Base-by-base conservation (phyloP, 2,888 invertebrate species). In the Argynnis bischoffii region DNA sequence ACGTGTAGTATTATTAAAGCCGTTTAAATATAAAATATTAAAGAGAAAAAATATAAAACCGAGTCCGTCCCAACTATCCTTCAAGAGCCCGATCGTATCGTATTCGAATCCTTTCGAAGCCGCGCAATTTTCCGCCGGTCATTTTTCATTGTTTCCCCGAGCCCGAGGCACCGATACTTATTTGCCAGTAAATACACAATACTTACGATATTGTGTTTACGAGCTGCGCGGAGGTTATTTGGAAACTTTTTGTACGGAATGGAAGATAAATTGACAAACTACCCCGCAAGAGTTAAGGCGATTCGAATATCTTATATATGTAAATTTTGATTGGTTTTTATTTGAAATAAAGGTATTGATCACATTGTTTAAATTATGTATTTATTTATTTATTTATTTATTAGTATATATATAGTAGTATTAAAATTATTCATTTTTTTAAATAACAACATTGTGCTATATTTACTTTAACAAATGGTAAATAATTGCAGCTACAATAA, bases 71-170 rank as follows among this genome's bases (percentile, higher is more conserved):
- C 85, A 81, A 21, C 69, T 74, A 77, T 78, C 75, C 80, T 81
- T 78, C 77, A 79, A 83, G 69, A 75, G 75, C 75, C 48, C 74
- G 63, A 76, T 81, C 78, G 76, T 80, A 79, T 79, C 80, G 79
- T 81, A 77, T 81, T 77, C 77, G 81, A 86, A 88, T 85, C 83
- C 80, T 75, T 79, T 80, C 75, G 76, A 87, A 89, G 89, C 90
- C 88, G 82, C 81, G 87, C 92, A 92, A 92, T 92, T 92, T 92
- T 86, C 89, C 87, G 85, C 79, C 89, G 91, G 91, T 92, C 92
- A 92, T 92, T 91, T 92, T 87, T 92, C 92, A 92, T 92, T 89
- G 92, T 92, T 90, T 78, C 81, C 79, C 79, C 80, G 77, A 74
- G 73, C 79, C 77, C 74, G 74, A 75, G 79, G 78, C 77, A 73